phyloP scores from a whole-genome alignment of 2,113 vertebrate genomes.

The Chionodraco myersi region DNA sequence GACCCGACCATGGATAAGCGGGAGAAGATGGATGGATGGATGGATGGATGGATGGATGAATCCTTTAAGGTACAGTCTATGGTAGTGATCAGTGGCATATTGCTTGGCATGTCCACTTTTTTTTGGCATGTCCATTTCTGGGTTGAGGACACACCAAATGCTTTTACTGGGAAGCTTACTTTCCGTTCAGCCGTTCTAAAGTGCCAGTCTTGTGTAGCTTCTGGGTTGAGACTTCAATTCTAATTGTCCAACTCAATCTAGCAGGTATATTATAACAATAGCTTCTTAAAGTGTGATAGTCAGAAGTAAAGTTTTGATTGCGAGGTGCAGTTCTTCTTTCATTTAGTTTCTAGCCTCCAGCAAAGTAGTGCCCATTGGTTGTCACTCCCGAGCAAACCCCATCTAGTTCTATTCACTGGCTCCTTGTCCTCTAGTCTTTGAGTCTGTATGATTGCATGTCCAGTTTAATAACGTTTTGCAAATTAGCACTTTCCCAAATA shows the following conservation, averaged over 20 bases:
- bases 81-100: not conserved
- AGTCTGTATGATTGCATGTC: not conserved
- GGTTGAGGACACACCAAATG: not conserved
- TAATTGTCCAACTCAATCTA: not conserved
- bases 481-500: not conserved
- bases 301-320: not conserved
- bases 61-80: not conserved
- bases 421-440: slow-evolving; percentile 1
- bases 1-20: no score
- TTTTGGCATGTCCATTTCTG: not conserved
- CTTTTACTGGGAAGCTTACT: not conserved
- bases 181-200: not conserved
- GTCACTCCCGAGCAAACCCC: not conserved
- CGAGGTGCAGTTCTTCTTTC: no score
- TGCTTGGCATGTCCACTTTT: not conserved
- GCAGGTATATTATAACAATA: not conserved
- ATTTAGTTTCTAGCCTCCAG: not conserved
- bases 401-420: not conserved
- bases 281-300: not conserved
- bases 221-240: not conserved
- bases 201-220: not conserved
- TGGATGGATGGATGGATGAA: no score
- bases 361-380: no score
- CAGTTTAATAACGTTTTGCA: slow-evolving; percentile 7
- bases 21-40: no score